Conservation (phyloP, 2,797 vertebrate genomes). For the Brachyalestes nurse region DNA sequence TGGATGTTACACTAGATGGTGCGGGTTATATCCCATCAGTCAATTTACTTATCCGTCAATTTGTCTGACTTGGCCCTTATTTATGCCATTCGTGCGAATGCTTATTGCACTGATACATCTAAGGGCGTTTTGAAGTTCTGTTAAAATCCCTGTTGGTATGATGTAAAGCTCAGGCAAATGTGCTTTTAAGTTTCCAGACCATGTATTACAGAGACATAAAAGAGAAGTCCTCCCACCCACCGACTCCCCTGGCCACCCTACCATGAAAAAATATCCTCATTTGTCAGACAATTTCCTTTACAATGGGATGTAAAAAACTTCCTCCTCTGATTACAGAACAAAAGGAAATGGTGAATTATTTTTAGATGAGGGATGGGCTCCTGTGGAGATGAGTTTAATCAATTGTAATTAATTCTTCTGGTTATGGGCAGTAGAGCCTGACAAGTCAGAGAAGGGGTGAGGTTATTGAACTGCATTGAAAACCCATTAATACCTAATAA, state of each 20-base stretch:
- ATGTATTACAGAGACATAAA: constrained; percentile 44
- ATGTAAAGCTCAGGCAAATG: background rate
- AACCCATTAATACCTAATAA: constrained; percentile 60
- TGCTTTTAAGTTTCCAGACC: constrained; percentile 21
- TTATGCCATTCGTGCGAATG: background rate
- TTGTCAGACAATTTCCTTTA: constrained; percentile 73
- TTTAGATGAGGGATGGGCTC: constrained; percentile 68
- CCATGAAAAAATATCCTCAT: constrained; percentile 67
- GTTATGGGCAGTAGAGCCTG: constrained; percentile 57
- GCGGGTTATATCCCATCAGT: background rate
- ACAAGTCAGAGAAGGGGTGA: constrained; percentile 55
- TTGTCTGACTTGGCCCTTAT: constrained; percentile 9
- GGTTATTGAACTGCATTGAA: constrained; percentile 63
- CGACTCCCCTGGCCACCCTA: constrained; percentile 57
- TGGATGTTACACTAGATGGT: background rate
- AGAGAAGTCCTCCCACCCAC: constrained; percentile 40
- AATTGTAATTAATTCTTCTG: constrained; percentile 75
- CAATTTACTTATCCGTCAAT: background rate
- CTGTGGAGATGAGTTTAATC: constrained; percentile 72
- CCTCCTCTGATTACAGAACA: constrained; percentile 60
- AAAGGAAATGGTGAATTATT: constrained; percentile 70
- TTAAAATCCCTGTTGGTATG: constrained; percentile 1
- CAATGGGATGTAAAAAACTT: constrained; percentile 56
- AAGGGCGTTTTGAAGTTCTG: background rate
- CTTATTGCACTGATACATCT: constrained; percentile 13